Percentiles rank a stretch among this genome's conserved stretches.
These are phyloP conservation scores for Masnerella sp. DNA, from an alignment of 2,888 invertebrate species.

Conservation along the genomic window DNA sequence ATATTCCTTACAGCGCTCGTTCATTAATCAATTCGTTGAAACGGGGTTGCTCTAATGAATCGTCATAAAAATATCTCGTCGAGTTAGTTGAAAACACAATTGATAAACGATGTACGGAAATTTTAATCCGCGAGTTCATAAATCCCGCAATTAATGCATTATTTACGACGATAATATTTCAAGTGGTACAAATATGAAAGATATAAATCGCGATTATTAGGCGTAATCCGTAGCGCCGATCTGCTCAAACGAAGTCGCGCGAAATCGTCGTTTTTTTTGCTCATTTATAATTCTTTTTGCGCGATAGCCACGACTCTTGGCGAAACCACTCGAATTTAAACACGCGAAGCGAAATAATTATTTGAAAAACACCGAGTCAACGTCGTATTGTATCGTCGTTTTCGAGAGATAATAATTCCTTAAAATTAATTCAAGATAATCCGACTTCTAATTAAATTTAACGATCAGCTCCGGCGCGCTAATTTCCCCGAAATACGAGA, in stretches of 20 bases:
- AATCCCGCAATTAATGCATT: slow-evolving; percentile 30
- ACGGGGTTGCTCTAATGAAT: slow-evolving; percentile 14
- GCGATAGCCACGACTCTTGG: too few species aligned
- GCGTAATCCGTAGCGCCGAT: slow-evolving; percentile 20
- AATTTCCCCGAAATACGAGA: slow-evolving; percentile 25
- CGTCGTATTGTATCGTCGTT: slow-evolving; percentile 13
- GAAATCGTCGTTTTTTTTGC: neutral
- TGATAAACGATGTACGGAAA: slow-evolving; percentile 26
- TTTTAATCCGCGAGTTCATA: slow-evolving; percentile 31
- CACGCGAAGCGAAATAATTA: too few species aligned
- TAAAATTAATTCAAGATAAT: slow-evolving; percentile 38
- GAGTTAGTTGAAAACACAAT: slow-evolving; percentile 11
- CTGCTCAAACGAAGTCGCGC: neutral
- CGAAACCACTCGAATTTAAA: too few species aligned
- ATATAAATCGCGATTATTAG: slow-evolving; percentile 33
- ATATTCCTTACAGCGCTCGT: neutral
- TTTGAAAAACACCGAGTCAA: slow-evolving; percentile 17
- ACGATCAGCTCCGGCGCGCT: slow-evolving; percentile 17
- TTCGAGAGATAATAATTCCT: slow-evolving; percentile 20
- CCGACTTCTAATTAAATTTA: slow-evolving; percentile 39
- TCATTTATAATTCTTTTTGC: neutral
- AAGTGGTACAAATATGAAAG: slow-evolving; percentile 18
- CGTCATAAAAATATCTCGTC: slow-evolving; percentile 20
- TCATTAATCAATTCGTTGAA: slow-evolving; percentile 6
- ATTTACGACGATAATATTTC: slow-evolving; percentile 37